These are phyloP conservation scores for Camponotus fellah DNA, from an alignment of 2,888 invertebrate species.

Conservation along the genomic window DNA sequence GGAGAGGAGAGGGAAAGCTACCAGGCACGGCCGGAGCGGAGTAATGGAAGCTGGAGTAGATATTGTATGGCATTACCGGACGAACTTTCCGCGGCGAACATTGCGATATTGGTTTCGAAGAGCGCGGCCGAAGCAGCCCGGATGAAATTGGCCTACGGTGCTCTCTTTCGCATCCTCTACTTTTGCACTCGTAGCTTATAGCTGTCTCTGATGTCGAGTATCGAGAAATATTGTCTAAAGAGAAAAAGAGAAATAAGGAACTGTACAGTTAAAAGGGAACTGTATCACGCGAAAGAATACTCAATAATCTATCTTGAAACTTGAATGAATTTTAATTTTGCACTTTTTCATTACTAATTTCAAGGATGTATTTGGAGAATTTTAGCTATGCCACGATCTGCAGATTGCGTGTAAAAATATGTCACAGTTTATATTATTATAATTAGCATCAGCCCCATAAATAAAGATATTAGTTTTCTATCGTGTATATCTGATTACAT, in stretches of 20 bases:
- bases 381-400: background rate
- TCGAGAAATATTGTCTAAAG: constrained; percentile 1
- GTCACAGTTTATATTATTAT: background rate
- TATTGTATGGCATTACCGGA: constrained; percentile 85
- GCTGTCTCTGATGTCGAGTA: background rate
- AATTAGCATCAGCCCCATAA: background rate
- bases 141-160: constrained; percentile 65
- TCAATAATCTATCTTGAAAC: background rate
- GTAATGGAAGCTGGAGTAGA: constrained; percentile 85
- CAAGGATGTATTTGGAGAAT: background rate
- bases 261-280: background rate
- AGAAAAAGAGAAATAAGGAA: background rate
- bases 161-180: constrained; percentile 19
- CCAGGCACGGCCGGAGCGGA: constrained; percentile 77
- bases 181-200: background rate
- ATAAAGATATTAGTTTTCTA: background rate
- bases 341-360: background rate
- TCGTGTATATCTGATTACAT: constrained; percentile 2
- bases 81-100: constrained; percentile 84
- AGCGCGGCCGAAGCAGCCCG: constrained; percentile 63
- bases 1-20: constrained; percentile 58
- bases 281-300: background rate
- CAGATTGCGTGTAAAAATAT: background rate
- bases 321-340: background rate
- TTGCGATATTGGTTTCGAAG: constrained; percentile 85